phyloP scores from a whole-genome alignment of 2,797 vertebrate species.

The Meda fulgida region DNA sequence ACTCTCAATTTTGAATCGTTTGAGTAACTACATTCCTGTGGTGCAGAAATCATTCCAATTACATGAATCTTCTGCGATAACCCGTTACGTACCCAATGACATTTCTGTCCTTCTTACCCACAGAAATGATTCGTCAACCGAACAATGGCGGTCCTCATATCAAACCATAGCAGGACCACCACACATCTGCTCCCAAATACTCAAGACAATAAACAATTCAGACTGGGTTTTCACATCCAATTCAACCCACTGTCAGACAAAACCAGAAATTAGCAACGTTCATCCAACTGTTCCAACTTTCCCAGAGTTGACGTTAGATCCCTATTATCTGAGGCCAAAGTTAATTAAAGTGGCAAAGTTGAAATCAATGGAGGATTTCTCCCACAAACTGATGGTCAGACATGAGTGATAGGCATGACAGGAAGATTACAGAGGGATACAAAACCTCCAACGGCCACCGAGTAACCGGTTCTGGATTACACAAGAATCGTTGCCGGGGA shows the following conservation, averaged over 20 bases:
- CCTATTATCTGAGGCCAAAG: slow-evolving; percentile 80
- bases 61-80: slow-evolving; percentile 29
- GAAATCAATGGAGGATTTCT: slow-evolving; percentile 82
- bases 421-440: slow-evolving; percentile 79
- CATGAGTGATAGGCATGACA: slow-evolving; percentile 81
- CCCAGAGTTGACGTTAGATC: slow-evolving; percentile 66
- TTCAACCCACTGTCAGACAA: slow-evolving; percentile 72
- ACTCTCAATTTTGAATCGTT: slow-evolving; percentile 44
- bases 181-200: slow-evolving; percentile 75
- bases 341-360: slow-evolving; percentile 84
- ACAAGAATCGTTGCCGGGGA: slow-evolving; percentile 54
- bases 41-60: slow-evolving; percentile 16
- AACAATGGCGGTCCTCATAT: slow-evolving; percentile 77
- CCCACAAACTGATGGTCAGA: slow-evolving; percentile 69
- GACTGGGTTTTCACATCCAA: slow-evolving; percentile 75
- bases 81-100: slow-evolving; percentile 40
- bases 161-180: slow-evolving; percentile 75
- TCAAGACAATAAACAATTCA: slow-evolving; percentile 84
- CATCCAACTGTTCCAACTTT: slow-evolving; percentile 70
- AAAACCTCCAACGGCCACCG: slow-evolving; percentile 75
- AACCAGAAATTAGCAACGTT: slow-evolving; percentile 74
- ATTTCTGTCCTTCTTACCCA: slow-evolving; percentile 66
- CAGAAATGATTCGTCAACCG: slow-evolving; percentile 71
- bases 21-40: neutral
- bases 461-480: slow-evolving; percentile 76